Base-by-base conservation (phyloP, 1,140 invertebrate species). In the Tetramorium alpestre region DNA sequence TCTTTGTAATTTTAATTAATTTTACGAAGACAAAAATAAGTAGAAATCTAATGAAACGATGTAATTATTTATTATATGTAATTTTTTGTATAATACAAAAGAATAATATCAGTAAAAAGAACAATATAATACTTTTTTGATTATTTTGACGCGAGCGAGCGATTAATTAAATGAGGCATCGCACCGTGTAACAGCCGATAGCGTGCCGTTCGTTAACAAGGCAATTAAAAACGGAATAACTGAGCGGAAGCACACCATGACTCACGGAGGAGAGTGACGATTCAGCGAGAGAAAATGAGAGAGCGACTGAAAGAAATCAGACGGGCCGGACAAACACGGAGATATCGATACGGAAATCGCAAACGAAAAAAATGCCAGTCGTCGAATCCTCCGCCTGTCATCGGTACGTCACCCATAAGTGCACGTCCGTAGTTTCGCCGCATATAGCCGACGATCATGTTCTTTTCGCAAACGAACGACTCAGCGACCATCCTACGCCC, bases 371-470 rank as follows among this genome's bases (percentile, higher is more conserved):
- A 82, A 86, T 54, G 81, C 69, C 89, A 89, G 84, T 90, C 62
- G 56, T 85, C 89, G 82, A 92, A 89, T 86, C 80, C 87, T 92
- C 80, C 88, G 90, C 88, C 89, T 89, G 73, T 91, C 69, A 91
- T 91, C 82, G 92, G 92, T 93, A 93, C 85, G 92, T 93, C 92
- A 90, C 89, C 89, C 78, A 73, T 51, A 73, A 91, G 87, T 90
- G 89, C 89, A 91, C 89, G 89, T 86, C 88, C 88, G 62, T 89
- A 90, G 75, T 82, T 89, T 60, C 54, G 60, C 78, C 69, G 77
- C 64, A 78, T 87, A 78, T 76, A 86, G 38, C 6, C 38, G 81
- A 56, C 58, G 49, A 75, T 87, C 56, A 38, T 60, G 16, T 67
- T 73, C 41, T 38, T 84, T 75, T 49, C 28, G n/a, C 56, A 73